phyloP scores from a whole-genome alignment of 2,888 invertebrate genomes.

The Aphidoletes aphidimyza region DNA sequence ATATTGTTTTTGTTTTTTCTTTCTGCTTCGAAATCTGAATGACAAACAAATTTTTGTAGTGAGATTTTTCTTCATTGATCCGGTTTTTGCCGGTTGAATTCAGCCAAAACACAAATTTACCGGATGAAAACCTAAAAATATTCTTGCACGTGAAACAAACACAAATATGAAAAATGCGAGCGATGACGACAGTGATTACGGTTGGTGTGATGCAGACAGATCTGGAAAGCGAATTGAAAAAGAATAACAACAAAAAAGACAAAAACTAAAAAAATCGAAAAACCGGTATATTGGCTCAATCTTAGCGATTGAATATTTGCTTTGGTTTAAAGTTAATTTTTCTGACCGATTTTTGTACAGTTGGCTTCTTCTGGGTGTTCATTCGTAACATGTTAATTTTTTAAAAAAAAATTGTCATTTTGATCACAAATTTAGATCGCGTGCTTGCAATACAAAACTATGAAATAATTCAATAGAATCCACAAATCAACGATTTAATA shows the following conservation, averaged over 20 bases:
- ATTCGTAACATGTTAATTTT: too few relatives aligned
- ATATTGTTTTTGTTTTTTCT: background rate
- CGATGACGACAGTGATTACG: background rate
- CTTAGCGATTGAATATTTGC: too few relatives aligned
- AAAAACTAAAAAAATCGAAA: too few relatives aligned
- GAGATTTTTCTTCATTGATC: background rate
- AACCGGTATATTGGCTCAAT: too few relatives aligned
- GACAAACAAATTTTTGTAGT: background rate
- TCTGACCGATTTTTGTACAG: too few relatives aligned
- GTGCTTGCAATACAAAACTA: background rate
- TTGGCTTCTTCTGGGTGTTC: too few relatives aligned
- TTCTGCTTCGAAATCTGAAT: background rate
- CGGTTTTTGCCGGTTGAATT: background rate
- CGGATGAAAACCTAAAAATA: background rate
- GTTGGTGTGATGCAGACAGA: too few relatives aligned
- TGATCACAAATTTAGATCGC: background rate
- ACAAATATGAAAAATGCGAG: background rate
- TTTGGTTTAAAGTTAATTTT: too few relatives aligned
- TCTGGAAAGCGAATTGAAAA: too few relatives aligned
- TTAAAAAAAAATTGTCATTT: constrained; percentile 4
- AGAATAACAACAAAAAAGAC: too few relatives aligned
- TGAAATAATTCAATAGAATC: background rate
- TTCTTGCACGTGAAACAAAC: background rate
- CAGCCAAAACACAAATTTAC: background rate
- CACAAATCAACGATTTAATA: background rate